Conservation (phyloP, 2,113 vertebrate genomes). For the Crypturellus undulatus region DNA sequence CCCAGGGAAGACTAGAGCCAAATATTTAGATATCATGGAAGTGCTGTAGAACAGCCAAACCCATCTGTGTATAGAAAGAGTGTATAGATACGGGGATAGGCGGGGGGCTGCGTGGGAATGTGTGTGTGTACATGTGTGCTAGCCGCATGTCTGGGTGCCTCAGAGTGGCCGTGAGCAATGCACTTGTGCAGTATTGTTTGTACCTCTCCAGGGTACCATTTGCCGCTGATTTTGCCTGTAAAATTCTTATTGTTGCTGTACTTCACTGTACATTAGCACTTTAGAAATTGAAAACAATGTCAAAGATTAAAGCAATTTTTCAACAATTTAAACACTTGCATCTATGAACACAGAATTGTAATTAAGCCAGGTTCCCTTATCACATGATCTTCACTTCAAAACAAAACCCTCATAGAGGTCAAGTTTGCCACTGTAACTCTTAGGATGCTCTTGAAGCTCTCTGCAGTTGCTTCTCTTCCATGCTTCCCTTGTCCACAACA, state of each 20-base stretch:
- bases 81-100: conserved; percentile 40
- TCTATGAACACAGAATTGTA: not conserved
- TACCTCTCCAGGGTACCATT: not conserved
- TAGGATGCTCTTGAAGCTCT: not conserved
- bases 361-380: not conserved
- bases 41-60: not conserved
- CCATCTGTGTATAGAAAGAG: conserved; percentile 11
- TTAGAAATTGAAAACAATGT: conserved; percentile 46
- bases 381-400: not conserved
- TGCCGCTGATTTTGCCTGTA: not conserved
- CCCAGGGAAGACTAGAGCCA: not conserved
- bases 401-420: not conserved
- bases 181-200: not conserved
- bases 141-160: not conserved
- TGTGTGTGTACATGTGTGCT: not conserved
- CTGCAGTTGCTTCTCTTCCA: not conserved
- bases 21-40: not conserved
- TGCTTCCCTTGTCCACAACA: not conserved
- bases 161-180: not conserved
- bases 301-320: conserved; percentile 74
- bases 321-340: conserved; percentile 35
- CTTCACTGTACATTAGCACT: conserved; percentile 65
- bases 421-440: not conserved
- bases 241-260: not conserved
- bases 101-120: conserved; percentile 11